These are phyloP conservation scores for Sycophila sp. DNA, from an alignment of 1,140 invertebrate genomes.

Conservation along the genomic window DNA sequence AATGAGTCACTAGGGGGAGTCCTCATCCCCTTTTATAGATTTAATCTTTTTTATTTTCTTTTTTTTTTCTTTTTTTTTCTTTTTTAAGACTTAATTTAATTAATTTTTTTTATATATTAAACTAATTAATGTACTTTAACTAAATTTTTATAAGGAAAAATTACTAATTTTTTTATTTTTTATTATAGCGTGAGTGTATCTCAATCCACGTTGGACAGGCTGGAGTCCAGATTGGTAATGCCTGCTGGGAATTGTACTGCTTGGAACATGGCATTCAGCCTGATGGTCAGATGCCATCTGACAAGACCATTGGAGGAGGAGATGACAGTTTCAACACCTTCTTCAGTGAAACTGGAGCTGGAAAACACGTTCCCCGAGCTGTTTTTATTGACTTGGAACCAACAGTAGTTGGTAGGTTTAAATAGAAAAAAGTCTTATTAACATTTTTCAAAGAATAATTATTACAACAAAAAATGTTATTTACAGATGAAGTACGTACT, in stretches of 20 bases:
- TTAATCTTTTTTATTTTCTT: not conserved
- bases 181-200: constrained; percentile 71
- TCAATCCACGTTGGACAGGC: constrained; percentile 80
- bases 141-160: too few species aligned
- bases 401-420: constrained; percentile 65
- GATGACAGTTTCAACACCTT: constrained; percentile 71
- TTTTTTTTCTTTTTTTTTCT: not conserved
- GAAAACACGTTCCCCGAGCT: constrained; percentile 54
- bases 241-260: constrained; percentile 84
- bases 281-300: constrained; percentile 78
- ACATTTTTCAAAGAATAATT: not conserved
- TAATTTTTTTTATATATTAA: too few species aligned
- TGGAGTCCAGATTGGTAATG: constrained; percentile 80
- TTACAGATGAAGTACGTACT: constrained; percentile 65
- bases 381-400: constrained; percentile 65
- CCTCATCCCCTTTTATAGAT: too few species aligned
- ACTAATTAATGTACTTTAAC: too few species aligned
- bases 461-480: constrained; percentile 15
- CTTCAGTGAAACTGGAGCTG: constrained; percentile 68
- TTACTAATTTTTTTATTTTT: too few species aligned
- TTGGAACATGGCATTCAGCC: constrained; percentile 90
- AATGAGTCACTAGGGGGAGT: too few species aligned
- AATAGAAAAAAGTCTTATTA: not conserved
- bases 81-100: not conserved
- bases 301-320: constrained; percentile 49